Evolutionary conservation across 2,797 vertebrate genomes (phyloP).

Genomic region (Gadopsis bispinosus): DNA sequence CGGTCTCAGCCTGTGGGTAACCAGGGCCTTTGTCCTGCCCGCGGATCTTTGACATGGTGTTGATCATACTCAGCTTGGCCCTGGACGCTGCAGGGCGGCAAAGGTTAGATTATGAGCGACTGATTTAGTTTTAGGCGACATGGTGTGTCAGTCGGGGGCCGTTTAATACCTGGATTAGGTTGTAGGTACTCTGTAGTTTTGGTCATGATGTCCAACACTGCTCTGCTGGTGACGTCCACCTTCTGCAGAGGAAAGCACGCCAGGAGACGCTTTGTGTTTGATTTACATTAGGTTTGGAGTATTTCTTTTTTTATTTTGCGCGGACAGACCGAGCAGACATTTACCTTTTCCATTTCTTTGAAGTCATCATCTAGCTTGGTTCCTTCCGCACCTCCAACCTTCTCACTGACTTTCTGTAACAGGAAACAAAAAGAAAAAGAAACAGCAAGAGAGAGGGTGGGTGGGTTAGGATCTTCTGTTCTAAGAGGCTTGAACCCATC

Average conservation of each 20-base stretch:
- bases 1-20: conserved; percentile 93
- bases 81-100: conserved; percentile 87
- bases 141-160: background rate
- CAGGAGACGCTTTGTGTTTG: background rate
- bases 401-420: conserved; percentile 96
- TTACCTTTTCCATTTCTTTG: conserved; percentile 96
- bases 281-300: background rate
- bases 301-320: background rate
- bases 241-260: conserved; percentile 66
- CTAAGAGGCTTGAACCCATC: background rate
- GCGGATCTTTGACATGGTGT: conserved; percentile 97
- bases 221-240: conserved; percentile 87
- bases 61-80: conserved; percentile 97
- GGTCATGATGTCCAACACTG: conserved; percentile 97
- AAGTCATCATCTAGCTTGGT: conserved; percentile 97
- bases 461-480: background rate
- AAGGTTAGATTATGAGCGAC: fast-evolving
- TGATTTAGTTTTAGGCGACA: fast-evolving
- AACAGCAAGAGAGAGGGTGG: background rate
- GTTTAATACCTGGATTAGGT: conserved; percentile 90
- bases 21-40: conserved; percentile 92
- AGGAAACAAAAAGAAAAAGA: conserved; percentile 40
- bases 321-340: background rate
- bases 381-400: conserved; percentile 96
- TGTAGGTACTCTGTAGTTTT: conserved; percentile 98